Conservation (phyloP, 1,140 invertebrate species). For the Pseudoatta argentina region DNA sequence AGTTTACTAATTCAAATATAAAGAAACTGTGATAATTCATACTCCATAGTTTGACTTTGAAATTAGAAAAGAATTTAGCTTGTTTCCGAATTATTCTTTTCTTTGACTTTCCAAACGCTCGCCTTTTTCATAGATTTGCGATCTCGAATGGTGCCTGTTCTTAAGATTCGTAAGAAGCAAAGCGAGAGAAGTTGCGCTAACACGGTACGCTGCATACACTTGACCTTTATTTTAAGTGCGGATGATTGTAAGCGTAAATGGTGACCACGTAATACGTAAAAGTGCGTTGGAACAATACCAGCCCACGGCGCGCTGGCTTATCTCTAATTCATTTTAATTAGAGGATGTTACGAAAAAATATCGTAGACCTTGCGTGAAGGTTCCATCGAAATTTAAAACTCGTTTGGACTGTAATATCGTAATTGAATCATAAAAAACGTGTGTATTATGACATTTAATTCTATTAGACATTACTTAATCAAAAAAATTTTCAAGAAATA, state of each 20-base stretch:
- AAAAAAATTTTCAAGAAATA: neutral
- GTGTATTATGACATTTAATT: conserved; percentile 7
- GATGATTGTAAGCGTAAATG: conserved; percentile 78
- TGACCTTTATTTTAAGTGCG: conserved; percentile 84
- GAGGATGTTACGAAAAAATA: conserved; percentile 85
- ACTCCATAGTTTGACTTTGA: conserved; percentile 6
- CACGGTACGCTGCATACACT: conserved; percentile 80
- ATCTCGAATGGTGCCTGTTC: conserved; percentile 23
- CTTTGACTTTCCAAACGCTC: neutral
- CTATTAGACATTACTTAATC: neutral
- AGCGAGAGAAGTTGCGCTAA: conserved; percentile 64
- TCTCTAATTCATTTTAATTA: conserved; percentile 85
- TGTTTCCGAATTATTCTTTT: neutral
- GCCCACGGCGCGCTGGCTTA: conserved; percentile 75
- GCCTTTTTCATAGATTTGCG: neutral
- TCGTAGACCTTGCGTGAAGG: conserved; percentile 67
- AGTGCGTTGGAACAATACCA: conserved; percentile 78
- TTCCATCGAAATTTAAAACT: conserved; percentile 78
- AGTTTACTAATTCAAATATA: neutral
- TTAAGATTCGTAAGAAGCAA: conserved; percentile 57
- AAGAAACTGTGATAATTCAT: conserved; percentile 7
- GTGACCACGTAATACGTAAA: conserved; percentile 77
- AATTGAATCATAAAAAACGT: neutral
- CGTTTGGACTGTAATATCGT: neutral
- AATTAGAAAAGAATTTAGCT: conserved; percentile 17